Base-by-base conservation (phyloP, 2,113 vertebrate genomes). In the Kobus ellipsiprymnus region DNA sequence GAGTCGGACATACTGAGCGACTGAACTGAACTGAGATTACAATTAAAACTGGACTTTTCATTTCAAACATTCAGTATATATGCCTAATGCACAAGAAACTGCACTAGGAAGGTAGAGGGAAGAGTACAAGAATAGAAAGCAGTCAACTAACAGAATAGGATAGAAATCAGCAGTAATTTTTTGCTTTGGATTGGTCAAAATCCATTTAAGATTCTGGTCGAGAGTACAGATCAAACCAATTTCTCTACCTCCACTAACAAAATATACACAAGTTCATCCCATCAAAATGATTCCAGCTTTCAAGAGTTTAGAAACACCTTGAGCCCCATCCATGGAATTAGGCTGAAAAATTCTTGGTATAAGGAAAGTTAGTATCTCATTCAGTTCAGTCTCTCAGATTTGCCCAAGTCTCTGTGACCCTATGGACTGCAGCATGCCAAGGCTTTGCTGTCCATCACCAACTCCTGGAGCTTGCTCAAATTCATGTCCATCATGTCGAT, bases 31-130 rank as follows among this genome's bases (percentile, higher is more conserved):
- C 57, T 27, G 10, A 59, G 57, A 59, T 27, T 27, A 27, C 25
- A 59, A 12, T 59, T 64, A 92, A 97, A 90, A 55, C 3, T n/a
- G 46, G 92, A 46, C 9, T 17, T 94, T 95, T 71, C 55, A 80
- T 94, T 94, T 90, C 12, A 77, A 3, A 6, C 77, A 6, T 90
- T 85, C 7, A 36, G 29, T 91, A 77, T 88, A 57, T 88, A 36
- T 88, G 8, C 21, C 52, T 71, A 85, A 3, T 54, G 25, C 29
- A 91, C 74, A 71, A 60, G 59, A 19, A 54, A 50, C n/a, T 59
- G 16, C 15, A 15, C 1, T 36, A 91, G 5, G n/a, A 77, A 19
- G 4, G 14, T 13, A 59, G 36, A 30, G 1, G 27, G 64, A 62
- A 91, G 11, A 71, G 3, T 14, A 46, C 9, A 55, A 13, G 46